Evolutionary conservation across 2,888 invertebrate genomes (phyloP), one percentile per base, ranked within the genome.

Genomic region (Apamea sordens): DNA sequence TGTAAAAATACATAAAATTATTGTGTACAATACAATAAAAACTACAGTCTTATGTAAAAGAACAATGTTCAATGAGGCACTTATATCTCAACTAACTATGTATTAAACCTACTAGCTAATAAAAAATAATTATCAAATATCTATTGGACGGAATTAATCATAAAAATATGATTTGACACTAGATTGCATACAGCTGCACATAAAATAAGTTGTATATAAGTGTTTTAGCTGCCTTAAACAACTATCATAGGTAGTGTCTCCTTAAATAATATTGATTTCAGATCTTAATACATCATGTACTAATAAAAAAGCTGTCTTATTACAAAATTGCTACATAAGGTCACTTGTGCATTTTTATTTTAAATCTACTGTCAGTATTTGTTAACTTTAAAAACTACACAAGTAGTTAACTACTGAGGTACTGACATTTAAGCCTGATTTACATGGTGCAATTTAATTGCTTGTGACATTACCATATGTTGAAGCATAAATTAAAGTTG

Each of bases 121-220:
- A 72, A 83, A 74, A 74, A 15, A 77, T 36, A 11, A 71, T 72
- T 85, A 70, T 69, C 28, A 63, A 74, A 76, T 74, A 78, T 69
- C 10, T 53, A 65, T 36, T 85, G 86, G 86, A 86, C 69, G 86
- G 86, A 86, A 73, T 71, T n/a, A 44, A 64, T 64, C 1, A 44
- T 53, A 73, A 63, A 36, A 72, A 63, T 63, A 53, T 53, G 53
- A 44, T 44, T 63, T 36, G 44, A 69, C 36, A 70, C 69, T 86
- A 77, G 73, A 72, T 70, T 80, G 59, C 61, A 32, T 18, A 36
- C 2, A 13, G 13, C 47, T 64, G 28, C 18, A 72, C 32, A 63
- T 21, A 47, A 69, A 59, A 24, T 21, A n/a, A 36, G 44, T n/a
- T 28, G 32, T 47, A 24, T 24, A 32, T n/a, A 71, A 32, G 24